phyloP scores from a whole-genome alignment of 2,888 invertebrate species.

The Eurytoma adleriae region DNA sequence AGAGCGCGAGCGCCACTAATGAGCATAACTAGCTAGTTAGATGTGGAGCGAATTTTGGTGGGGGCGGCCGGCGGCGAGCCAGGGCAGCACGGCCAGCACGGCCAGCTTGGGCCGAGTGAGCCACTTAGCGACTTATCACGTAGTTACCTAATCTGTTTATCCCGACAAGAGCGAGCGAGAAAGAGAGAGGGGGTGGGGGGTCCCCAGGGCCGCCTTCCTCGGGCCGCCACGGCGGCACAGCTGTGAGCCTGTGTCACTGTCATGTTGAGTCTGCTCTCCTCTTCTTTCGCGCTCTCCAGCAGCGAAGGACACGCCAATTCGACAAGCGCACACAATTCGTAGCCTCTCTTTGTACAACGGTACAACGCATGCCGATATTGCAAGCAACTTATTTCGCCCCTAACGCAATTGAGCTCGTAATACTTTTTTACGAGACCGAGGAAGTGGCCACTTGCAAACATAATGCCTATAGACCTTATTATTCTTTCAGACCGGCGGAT shows the following conservation, averaged over 20 bases:
- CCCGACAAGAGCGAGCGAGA: constrained; percentile 62
- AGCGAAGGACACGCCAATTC: constrained; percentile 14
- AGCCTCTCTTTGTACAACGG: no score
- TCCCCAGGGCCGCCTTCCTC: constrained; percentile 56
- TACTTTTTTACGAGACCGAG: no score
- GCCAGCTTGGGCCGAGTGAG: constrained; percentile 70
- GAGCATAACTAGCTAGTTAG: constrained; percentile 76
- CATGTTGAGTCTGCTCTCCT: constrained; percentile 1
- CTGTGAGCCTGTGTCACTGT: constrained; percentile 44
- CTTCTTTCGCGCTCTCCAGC: constrained; percentile 8
- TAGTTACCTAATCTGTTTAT: constrained; percentile 77
- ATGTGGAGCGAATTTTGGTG: constrained; percentile 72
- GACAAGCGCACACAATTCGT: not conserved
- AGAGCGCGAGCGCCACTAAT: constrained; percentile 75
- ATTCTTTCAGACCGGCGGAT: no score
- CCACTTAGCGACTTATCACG: constrained; percentile 77
- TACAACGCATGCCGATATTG: no score
- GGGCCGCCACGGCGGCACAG: constrained; percentile 12
- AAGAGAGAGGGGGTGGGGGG: constrained; percentile 48
- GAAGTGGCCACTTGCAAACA: no score
- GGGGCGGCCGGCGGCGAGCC: constrained; percentile 66
- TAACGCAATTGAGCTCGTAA: no score
- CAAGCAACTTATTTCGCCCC: no score
- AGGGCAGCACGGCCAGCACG: constrained; percentile 61
- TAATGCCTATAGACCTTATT: no score